Evolutionary conservation across 2,888 invertebrate species (phyloP), one percentile per base, ranked within the genome.

Genomic region (Ophraella communa): DNA sequence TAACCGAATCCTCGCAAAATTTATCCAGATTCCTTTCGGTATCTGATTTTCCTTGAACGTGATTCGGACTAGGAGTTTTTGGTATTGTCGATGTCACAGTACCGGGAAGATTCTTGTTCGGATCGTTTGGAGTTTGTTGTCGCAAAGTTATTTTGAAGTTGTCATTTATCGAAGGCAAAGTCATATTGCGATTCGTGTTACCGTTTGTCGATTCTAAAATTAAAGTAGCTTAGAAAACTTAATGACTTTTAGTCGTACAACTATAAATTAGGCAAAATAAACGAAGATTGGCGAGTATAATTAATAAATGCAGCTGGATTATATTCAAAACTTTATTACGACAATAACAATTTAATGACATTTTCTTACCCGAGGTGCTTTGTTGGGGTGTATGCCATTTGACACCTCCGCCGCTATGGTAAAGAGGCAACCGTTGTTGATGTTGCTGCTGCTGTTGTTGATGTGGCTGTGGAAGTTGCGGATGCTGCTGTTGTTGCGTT

Each of bases 1-100:
- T 92, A 67, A 93, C 91, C 1, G 92, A 92, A 78, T 93, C 93
- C 79, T 92, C 91, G 81, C 93, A 92, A 79, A 91, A 91, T 79
- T 91, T 91, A 82, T 93, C 93, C 76, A 94, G 85, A 71, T 85
- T 87, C 71, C 87, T 86, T 66, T 88, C 88, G 33, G 88, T 87
- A 73, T 88, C 89, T 71, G 84, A 73, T 47, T 76, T 74, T 11
- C 77, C 77, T 68, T 77, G 75, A 85, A 78, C 85, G 76, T 88
- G 87, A 79, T 88, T 90, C 61, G 93, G 93, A 80, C 92, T 92
- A 63, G 93, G 93, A 68, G 93, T 93, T 86, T 93, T 93, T 71
- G 93, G 92, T 83, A 92, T 92, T 72, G 93, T 93, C 70, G 93
- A 93, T 66, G 91, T 89, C 72, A 90, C 90, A 66, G 87, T 82